phyloP scores from a whole-genome alignment of 2,113 vertebrate genomes.

The Leuciscus idus region DNA sequence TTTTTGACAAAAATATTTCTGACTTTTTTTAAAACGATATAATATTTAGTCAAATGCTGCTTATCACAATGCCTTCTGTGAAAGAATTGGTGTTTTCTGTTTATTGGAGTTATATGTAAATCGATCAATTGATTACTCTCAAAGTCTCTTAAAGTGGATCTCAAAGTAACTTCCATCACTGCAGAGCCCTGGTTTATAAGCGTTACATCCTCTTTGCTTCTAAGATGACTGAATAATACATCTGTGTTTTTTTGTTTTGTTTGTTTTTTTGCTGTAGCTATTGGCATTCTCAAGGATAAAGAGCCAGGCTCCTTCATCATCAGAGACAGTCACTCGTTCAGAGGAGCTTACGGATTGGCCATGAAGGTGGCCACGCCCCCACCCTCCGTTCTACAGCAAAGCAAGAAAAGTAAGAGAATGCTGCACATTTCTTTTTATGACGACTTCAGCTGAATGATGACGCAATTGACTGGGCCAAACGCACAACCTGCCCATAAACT shows the following conservation, averaged over 20 bases:
- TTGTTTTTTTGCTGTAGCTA: conserved; percentile 76
- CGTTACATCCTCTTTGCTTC: not conserved
- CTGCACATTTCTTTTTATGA: not conserved
- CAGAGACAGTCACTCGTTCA: conserved; percentile 94
- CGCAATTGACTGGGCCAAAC: not conserved
- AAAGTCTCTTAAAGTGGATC: not conserved
- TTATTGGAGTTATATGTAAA: not conserved
- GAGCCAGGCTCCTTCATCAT: conserved; percentile 92
- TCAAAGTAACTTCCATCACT: not conserved
- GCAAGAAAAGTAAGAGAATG: conserved; percentile 83
- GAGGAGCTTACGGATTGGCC: conserved; percentile 92
- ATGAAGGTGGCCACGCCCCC: conserved; percentile 95
- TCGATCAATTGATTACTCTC: not conserved
- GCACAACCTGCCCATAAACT: not conserved
- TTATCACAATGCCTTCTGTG: not conserved
- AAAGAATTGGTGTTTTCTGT: not conserved
- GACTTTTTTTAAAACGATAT: not conserved
- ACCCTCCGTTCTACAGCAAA: conserved; percentile 85
- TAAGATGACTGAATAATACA: too few relatives aligned
- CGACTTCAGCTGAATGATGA: not conserved
- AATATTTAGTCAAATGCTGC: not conserved
- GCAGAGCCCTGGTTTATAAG: not conserved
- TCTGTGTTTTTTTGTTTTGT: not conserved
- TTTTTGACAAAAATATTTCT: not conserved
- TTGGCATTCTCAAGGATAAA: conserved; percentile 89